Conservation (phyloP, 2,888 invertebrate species). For the Tenthredo scrophulariae region DNA sequence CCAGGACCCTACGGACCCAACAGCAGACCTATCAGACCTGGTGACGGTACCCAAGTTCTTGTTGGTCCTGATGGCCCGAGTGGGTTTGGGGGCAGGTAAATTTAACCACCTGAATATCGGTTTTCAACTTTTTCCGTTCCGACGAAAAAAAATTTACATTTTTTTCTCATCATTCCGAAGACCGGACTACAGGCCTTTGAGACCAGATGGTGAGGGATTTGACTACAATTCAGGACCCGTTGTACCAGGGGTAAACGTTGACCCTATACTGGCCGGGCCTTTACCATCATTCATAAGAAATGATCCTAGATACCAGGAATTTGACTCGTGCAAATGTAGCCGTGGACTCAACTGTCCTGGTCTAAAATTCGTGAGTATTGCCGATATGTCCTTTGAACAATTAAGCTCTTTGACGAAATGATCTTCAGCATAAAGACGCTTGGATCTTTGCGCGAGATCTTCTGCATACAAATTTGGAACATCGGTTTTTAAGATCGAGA, state of each 20-base stretch:
- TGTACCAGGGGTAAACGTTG: constrained; percentile 47
- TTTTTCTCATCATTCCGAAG: background rate
- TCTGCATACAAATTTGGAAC: background rate
- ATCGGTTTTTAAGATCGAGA: background rate
- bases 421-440: background rate
- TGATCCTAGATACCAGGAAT: constrained; percentile 66
- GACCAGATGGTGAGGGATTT: constrained; percentile 34
- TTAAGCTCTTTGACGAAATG: background rate
- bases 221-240: constrained; percentile 44
- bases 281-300: constrained; percentile 76
- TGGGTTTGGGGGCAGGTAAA: constrained; percentile 78
- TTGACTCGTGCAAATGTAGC: constrained; percentile 79
- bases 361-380: constrained; percentile 79
- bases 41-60: constrained; percentile 70
- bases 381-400: constrained; percentile 10
- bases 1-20: constrained; percentile 70
- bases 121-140: background rate
- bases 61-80: constrained; percentile 81
- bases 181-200: constrained; percentile 32
- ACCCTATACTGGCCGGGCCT: constrained; percentile 74
- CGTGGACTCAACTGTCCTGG: constrained; percentile 81
- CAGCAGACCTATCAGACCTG: constrained; percentile 67
- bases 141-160: background rate
- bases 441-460: background rate
- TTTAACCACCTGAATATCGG: constrained; percentile 46